These are phyloP conservation scores for Craterocephalus amniculus DNA, from an alignment of 2,797 vertebrate genomes.

Conservation along the genomic window DNA sequence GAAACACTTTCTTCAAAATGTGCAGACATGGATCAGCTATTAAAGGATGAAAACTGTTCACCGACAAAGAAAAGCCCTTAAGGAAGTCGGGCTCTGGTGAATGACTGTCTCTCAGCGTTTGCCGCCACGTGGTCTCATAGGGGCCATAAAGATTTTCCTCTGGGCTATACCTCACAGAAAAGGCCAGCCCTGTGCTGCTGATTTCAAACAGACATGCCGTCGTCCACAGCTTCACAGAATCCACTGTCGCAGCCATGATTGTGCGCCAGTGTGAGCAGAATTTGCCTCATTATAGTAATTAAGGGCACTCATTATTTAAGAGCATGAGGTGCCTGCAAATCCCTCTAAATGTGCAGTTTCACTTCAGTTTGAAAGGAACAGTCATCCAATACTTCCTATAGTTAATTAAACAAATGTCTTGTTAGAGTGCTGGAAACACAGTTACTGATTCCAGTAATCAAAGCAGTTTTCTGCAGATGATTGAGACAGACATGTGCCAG, in stretches of 20 bases:
- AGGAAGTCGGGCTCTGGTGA: conserved; percentile 42
- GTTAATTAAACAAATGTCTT: conserved; percentile 31
- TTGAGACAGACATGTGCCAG: background rate
- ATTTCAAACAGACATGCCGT: conserved; percentile 56
- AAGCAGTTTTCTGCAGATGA: background rate
- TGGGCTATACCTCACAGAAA: conserved; percentile 45
- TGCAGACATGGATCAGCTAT: conserved; percentile 10
- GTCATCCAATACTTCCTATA: conserved; percentile 11
- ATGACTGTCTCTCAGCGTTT: conserved; percentile 57
- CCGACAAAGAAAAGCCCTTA: conserved; percentile 32
- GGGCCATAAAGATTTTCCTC: conserved; percentile 57
- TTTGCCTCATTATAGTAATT: conserved; percentile 45
- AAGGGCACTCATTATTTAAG: conserved; percentile 48
- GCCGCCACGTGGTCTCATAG: conserved; percentile 56
- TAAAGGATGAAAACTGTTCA: conserved; percentile 32
- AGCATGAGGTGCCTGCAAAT: conserved; percentile 35
- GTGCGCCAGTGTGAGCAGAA: conserved; percentile 25
- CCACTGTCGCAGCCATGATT: conserved; percentile 25
- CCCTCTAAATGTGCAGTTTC: conserved; percentile 34
- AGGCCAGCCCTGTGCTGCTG: conserved; percentile 40
- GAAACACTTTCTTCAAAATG: conserved; percentile 14
- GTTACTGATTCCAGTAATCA: background rate
- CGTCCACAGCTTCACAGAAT: conserved; percentile 47
- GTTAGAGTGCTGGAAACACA: conserved; percentile 3
- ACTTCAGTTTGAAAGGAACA: conserved; percentile 24